Conservation (phyloP, 2,797 vertebrate species). For the Balearica regulorum region DNA sequence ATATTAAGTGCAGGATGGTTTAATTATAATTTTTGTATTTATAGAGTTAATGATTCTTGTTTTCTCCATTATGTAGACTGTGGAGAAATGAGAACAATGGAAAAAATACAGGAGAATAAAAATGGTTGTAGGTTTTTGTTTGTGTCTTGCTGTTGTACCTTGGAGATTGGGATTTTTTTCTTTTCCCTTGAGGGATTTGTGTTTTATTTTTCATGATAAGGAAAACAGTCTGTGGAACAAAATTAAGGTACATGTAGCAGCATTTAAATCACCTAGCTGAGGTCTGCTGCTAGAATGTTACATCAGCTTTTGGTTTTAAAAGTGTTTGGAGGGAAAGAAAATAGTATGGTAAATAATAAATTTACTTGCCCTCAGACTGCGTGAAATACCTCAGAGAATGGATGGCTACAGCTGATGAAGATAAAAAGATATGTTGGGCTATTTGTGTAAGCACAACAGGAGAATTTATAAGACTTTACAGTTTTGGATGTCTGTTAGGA, state of each 20-base stretch:
- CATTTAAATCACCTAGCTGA: background rate
- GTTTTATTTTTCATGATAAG: constrained; percentile 46
- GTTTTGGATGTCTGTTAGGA: background rate
- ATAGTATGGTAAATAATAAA: background rate
- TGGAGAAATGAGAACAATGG: background rate
- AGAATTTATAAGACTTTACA: background rate
- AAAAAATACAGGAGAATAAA: background rate
- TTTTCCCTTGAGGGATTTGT: background rate
- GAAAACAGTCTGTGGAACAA: background rate
- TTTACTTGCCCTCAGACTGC: background rate
- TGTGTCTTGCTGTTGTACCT: background rate
- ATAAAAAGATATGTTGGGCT: background rate
- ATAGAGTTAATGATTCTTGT: background rate
- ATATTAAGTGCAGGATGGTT: background rate
- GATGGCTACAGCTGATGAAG: background rate
- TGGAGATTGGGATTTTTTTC: background rate
- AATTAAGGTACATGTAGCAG: background rate
- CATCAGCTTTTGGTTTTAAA: background rate
- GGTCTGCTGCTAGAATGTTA: background rate
- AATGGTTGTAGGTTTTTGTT: background rate
- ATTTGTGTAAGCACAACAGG: background rate
- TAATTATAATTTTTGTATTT: background rate
- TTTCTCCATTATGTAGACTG: background rate
- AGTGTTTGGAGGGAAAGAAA: background rate
- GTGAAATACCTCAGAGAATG: background rate